phyloP scores from a whole-genome alignment of 2,797 vertebrate species.

The Bovichtus diacanthus region DNA sequence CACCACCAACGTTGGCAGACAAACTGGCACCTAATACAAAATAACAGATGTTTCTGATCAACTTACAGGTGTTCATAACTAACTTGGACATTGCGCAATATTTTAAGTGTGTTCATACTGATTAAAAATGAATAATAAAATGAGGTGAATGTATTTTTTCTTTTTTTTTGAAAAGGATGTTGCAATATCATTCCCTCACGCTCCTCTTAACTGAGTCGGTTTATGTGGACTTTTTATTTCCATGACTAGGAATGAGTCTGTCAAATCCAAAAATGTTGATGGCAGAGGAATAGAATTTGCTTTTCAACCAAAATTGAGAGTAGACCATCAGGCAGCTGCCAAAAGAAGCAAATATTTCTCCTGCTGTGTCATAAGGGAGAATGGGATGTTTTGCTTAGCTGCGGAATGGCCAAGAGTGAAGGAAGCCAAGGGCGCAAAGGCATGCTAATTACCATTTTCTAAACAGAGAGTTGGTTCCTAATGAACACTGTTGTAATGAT shows the following conservation, averaged over 20 bases:
- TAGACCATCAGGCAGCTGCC: constrained; percentile 59
- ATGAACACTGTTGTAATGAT: constrained; percentile 52
- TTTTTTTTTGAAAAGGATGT: constrained; percentile 36
- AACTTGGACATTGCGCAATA: constrained; percentile 28
- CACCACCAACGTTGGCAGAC: constrained; percentile 63
- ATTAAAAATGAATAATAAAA: constrained; percentile 18
- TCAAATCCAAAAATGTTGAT: constrained; percentile 60
- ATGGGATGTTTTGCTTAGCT: constrained; percentile 72
- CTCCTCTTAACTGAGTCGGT: constrained; percentile 45
- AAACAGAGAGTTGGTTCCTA: constrained; percentile 56
- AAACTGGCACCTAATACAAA: constrained; percentile 55
- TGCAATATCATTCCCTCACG: constrained; percentile 37
- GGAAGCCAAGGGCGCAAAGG: constrained; percentile 55
- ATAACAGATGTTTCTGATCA: constrained; percentile 67
- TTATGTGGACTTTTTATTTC: constrained; percentile 49
- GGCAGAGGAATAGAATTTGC: constrained; percentile 64
- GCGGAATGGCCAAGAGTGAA: constrained; percentile 57
- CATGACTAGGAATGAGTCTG: constrained; percentile 50
- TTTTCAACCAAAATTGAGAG: constrained; percentile 66
- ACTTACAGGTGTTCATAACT: constrained; percentile 59
- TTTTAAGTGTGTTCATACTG: constrained; percentile 10
- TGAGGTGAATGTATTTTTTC: not conserved
- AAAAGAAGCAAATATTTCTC: constrained; percentile 77
- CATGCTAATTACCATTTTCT: constrained; percentile 62
- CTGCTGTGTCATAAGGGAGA: constrained; percentile 72